Base-by-base conservation (phyloP, 1,140 invertebrate genomes). In the Bombus superbus region DNA sequence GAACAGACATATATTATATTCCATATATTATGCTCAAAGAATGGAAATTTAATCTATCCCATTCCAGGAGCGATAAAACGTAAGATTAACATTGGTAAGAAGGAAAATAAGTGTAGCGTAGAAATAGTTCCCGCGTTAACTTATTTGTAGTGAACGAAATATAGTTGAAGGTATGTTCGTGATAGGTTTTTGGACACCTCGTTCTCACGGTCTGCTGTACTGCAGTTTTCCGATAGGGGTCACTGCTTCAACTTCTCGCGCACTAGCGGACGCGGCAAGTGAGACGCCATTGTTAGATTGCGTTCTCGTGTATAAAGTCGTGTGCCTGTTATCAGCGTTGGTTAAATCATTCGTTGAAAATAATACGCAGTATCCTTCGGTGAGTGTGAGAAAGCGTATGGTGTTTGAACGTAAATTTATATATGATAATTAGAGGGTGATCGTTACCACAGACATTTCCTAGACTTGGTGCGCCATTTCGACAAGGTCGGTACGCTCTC, bases 231-330 rank as follows among this genome's bases (percentile, higher is more conserved):
- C 62, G 71, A 40, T 40, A 82, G 53, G 38, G 66, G 53, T 32
- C 77, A 53, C 64, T 66, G 57, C 66, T 38, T 73, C 47, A 35
- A 73, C 62, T 59, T 62, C 68, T 38, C 59, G 62, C 38, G 53
- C 64, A 78, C 35, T 47, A 78, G 57, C 87, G 79, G 53, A 85
- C 85, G 88, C 89, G 79, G 75, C 74, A 69, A 86, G 66, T 53
- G 68, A 47, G 88, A 87, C 89, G 89, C 88, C 89, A 89, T 89
- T 89, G 53, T 64, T 87, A 76, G 44, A 53, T 87, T 76, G 73
- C 74, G 59, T 89, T 89, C 68, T 64, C 32, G 72, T 69, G 78
- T 82, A 66, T 40, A 66, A 64, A 68, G 62, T 82, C 59, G 73
- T 25, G 59, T 72, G 28, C 28, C 28, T 18, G 11, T 22, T 32